Evolutionary conservation across 2,113 vertebrate species (phyloP).

Genomic region (Mixornis gularis): DNA sequence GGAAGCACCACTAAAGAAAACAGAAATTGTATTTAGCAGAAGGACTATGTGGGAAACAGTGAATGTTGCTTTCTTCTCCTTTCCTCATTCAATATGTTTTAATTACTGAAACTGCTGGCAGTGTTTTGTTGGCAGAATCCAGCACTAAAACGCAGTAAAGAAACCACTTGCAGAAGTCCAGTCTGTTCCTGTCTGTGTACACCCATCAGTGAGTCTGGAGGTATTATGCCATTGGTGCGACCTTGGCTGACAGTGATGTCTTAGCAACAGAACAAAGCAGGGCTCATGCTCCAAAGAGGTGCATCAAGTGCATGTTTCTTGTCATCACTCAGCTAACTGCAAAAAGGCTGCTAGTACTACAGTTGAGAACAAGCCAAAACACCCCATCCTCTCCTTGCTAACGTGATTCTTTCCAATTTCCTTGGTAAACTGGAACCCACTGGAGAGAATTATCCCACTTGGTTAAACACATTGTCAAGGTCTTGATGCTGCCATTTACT

Average conservation of each 20-base stretch:
- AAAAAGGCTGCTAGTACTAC: not conserved
- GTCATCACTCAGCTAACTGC: not conserved
- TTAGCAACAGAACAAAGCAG: not conserved
- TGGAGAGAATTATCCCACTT: not conserved
- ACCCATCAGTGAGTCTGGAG: not conserved
- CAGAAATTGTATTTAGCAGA: not conserved
- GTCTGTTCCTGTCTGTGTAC: not conserved
- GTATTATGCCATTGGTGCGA: not conserved
- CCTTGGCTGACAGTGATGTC: not conserved
- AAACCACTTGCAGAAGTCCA: not conserved
- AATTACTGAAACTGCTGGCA: not conserved
- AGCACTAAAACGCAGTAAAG: not conserved
- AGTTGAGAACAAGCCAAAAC: not conserved
- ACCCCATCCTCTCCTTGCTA: not conserved
- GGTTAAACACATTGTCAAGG: not conserved
- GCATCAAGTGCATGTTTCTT: not conserved
- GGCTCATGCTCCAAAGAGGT: not conserved
- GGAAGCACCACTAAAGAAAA: not conserved
- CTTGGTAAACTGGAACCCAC: not conserved
- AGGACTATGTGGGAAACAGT: not conserved
- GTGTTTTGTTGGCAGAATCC: not conserved
- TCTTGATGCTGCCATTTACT: not conserved
- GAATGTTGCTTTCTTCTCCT: not conserved
- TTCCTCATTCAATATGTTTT: not conserved
- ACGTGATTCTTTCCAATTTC: not conserved